Evolutionary conservation across 2,888 invertebrate species (phyloP).

Genomic region (Ennomos erosarius): DNA sequence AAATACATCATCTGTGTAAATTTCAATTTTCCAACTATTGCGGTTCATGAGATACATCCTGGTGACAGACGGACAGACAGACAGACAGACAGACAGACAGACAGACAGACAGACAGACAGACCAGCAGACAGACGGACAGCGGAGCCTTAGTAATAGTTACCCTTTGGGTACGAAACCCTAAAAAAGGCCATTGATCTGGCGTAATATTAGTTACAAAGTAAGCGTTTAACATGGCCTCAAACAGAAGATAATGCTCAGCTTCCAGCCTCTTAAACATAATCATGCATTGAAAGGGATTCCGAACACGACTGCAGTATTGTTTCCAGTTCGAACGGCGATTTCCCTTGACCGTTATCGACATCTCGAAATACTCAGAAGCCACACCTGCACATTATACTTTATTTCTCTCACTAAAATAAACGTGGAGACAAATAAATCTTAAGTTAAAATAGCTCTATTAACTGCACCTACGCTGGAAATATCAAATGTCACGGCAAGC

Average conservation of each 20-base stretch:
- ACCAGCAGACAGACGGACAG: too few relatives aligned
- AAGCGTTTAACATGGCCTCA: neutral
- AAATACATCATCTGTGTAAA: too few relatives aligned
- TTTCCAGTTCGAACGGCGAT: constrained; percentile 14
- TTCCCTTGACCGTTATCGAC: constrained; percentile 28
- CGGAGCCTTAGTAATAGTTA: too few relatives aligned
- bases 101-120: too few relatives aligned
- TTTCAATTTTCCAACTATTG: too few relatives aligned
- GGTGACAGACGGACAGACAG: too few relatives aligned
- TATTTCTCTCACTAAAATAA: neutral
- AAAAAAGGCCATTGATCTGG: too few relatives aligned
- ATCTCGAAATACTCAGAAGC: constrained; percentile 18
- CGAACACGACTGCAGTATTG: constrained; percentile 13
- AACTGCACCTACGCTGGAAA: constrained; percentile 6
- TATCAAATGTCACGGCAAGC: constrained; percentile 14
- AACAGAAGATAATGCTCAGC: constrained; percentile 6
- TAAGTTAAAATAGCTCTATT: constrained; percentile 15
- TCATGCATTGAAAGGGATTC: constrained; percentile 16
- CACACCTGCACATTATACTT: constrained; percentile 9
- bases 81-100: too few relatives aligned
- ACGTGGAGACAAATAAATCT: constrained; percentile 4
- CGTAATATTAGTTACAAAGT: too few relatives aligned
- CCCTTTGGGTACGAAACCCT: too few relatives aligned
- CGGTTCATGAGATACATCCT: too few relatives aligned
- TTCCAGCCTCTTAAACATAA: constrained; percentile 1